Conservation (phyloP, 2,797 vertebrate species). For the Tangara arthus region DNA sequence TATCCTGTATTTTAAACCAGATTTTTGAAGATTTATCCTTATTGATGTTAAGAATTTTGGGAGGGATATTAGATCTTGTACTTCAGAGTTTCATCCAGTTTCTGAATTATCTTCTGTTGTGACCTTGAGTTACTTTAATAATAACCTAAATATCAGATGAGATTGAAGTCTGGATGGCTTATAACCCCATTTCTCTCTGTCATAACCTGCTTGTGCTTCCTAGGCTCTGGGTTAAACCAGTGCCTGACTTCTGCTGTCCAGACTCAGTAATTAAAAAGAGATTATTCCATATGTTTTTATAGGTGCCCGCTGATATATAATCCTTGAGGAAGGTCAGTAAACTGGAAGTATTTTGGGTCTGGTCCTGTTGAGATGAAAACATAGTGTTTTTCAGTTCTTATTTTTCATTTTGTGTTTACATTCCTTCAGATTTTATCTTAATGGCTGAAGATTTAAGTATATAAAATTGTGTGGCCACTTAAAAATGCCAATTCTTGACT, state of each 20-base stretch:
- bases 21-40: not conserved
- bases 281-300: not conserved
- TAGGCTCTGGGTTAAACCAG: not conserved
- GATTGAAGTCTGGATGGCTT: not conserved
- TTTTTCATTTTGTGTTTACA: not conserved
- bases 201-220: not conserved
- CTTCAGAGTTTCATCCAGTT: not conserved
- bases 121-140: not conserved
- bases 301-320: not conserved
- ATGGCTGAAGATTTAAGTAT: not conserved
- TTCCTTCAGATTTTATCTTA: not conserved
- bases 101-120: not conserved
- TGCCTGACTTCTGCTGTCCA: not conserved
- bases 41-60: not conserved
- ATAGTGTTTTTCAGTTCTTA: not conserved
- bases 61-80: not conserved
- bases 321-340: not conserved
- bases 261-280: not conserved
- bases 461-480: not conserved
- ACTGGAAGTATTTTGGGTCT: not conserved
- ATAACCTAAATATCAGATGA: not conserved
- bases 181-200: not conserved
- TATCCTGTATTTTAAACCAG: not conserved
- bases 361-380: not conserved
- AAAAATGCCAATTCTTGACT: not conserved